These are phyloP conservation scores for Lagocephalus sceleratus DNA, from an alignment of 2,797 vertebrate genomes.

Conservation along the genomic window DNA sequence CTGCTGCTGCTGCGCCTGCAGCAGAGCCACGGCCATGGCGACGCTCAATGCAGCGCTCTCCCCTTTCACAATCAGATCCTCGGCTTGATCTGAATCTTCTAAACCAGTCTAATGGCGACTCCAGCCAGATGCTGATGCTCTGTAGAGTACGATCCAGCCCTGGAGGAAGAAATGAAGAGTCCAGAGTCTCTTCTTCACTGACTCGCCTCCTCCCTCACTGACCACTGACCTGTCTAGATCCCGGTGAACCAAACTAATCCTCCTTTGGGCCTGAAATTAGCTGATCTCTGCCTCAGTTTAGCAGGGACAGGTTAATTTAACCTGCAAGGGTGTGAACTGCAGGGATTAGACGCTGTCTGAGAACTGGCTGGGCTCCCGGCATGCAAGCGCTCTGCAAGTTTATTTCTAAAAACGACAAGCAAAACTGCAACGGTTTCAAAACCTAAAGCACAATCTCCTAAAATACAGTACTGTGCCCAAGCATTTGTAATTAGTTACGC, in stretches of 20 bases:
- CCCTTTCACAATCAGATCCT: constrained; percentile 1
- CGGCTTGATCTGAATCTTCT: constrained; percentile 8
- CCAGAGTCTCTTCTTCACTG: constrained; percentile 4
- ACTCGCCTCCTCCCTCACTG: constrained; percentile 24
- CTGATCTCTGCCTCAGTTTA: constrained; percentile 52
- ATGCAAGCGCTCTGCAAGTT: constrained; percentile 4
- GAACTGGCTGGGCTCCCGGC: constrained; percentile 63
- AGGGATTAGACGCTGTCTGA: constrained; percentile 47
- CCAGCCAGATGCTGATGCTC: background rate
- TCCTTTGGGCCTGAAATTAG: constrained; percentile 62
- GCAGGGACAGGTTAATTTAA: constrained; percentile 45
- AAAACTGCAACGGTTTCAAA: no score
- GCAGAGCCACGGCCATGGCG: constrained; percentile 60
- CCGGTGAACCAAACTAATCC: constrained; percentile 63
- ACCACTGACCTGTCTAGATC: constrained; percentile 35
- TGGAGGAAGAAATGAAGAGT: constrained; percentile 1
- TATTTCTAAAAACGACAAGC: no score
- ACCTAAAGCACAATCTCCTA: no score
- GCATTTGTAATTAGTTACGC: no score
- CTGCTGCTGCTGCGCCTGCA: constrained; percentile 58
- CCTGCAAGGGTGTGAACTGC: constrained; percentile 21
- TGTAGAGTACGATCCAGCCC: constrained; percentile 5
- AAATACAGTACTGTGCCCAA: no score
- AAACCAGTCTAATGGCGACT: background rate
- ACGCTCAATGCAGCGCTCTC: constrained; percentile 3